Percentiles rank a stretch among this genome's conserved stretches.
Evolutionary conservation across 2,113 vertebrate genomes (phyloP).

Genomic region (Prionailurus bengalensis): DNA sequence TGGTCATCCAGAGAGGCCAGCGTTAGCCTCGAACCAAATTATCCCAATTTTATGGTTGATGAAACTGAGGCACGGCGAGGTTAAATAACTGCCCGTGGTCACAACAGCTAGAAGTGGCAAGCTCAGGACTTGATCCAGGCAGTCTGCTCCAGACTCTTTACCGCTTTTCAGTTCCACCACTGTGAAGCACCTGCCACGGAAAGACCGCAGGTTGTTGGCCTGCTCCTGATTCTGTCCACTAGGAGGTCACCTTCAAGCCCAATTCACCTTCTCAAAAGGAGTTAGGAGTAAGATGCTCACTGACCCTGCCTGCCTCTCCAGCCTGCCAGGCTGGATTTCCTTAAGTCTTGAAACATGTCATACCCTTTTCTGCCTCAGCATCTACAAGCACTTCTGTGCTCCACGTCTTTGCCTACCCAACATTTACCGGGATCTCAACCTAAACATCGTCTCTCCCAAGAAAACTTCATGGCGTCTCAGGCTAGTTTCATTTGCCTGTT

Average conservation of each 20-base stretch:
- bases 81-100: neutral
- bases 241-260: neutral
- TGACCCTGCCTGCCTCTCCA: neutral
- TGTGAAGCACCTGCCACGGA: neutral
- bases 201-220: too few relatives aligned
- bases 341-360: rapidly evolving
- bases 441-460: neutral
- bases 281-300: neutral
- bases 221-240: neutral
- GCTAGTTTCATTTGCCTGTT: neutral
- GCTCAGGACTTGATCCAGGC: neutral
- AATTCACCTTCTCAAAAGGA: neutral
- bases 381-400: rapidly evolving
- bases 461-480: neutral
- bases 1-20: neutral
- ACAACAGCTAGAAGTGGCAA: neutral
- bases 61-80: neutral
- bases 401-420: neutral
- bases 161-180: neutral
- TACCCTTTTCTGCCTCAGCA: rapidly evolving
- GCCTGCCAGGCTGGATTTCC: neutral
- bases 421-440: too few relatives aligned
- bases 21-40: neutral
- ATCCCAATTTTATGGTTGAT: neutral
- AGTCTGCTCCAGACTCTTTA: neutral